Evolutionary conservation across 2,113 vertebrate genomes (phyloP), one percentile per base, ranked within the genome.

Genomic region (Regulus satrapa): DNA sequence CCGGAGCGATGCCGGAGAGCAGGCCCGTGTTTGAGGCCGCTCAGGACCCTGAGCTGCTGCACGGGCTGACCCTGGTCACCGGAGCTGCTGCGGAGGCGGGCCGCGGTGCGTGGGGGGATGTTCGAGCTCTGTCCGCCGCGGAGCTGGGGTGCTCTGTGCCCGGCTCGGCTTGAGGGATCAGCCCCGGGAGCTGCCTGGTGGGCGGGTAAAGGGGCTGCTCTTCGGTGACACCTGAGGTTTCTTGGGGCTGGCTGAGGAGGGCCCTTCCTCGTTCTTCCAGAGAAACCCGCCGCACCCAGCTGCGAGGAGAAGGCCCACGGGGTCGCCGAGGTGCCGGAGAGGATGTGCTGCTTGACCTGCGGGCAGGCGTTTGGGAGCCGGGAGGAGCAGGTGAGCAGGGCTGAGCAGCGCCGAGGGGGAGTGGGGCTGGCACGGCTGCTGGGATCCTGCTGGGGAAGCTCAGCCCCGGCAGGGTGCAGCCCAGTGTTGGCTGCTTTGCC

Each of bases 321-420:
- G 3, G 46, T 93, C 1, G 52, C 90, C 0, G 98, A 98, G 34
- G 98, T 98, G 45, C 97, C 98, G 0, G 98, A 98, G 75, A 98
- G 90, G 85, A 98, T 98, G 98, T 93, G 96, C 58, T 99, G 99
- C 95, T 98, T 96, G 3, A 94, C 99, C 52, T 99, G 99, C 32
- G 97, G 97, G 66, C 98, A 98, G 63, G 34, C 66, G 45, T 99
- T 99, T 31, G 73, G 97, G 46, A 98, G 96, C 92, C 98, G 99
- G 5, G 98, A 99, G 78, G 99, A 99, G 76, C 99, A 99, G 99
- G 99, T 99, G 94, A 95, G 79, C 3, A 7, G 26, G 31, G 34
- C 71, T 1, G 1, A n/a, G 32, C 14, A 45, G 9, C 1, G 0
- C 41, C 46, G 29, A 20, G 59, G 36, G 40, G n/a, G 13, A 52